These are phyloP conservation scores for Pogonognathellus flavescens DNA, from an alignment of 1,140 invertebrate species.

Conservation along the genomic window DNA sequence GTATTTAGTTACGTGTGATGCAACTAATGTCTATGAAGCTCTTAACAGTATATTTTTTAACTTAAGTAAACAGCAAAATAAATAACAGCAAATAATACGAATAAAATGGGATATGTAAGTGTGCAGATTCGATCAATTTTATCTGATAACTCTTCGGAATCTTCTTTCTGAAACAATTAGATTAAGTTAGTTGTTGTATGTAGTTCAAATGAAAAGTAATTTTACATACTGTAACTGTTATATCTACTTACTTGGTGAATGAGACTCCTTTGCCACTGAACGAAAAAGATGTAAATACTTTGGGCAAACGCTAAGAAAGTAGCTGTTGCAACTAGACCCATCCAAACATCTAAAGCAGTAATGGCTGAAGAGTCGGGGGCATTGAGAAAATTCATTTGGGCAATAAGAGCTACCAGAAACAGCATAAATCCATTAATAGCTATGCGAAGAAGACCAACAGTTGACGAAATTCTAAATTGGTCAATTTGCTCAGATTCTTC, in stretches of 20 bases:
- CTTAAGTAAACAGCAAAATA: slow-evolving; percentile 57
- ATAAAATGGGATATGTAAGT: slow-evolving; percentile 42
- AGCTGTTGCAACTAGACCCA: background rate
- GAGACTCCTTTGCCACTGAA: background rate
- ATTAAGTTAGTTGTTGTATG: background rate
- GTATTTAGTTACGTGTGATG: background rate
- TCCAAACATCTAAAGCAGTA: slow-evolving; percentile 61
- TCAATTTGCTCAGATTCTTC: background rate
- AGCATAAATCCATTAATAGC: slow-evolving; percentile 57
- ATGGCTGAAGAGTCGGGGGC: slow-evolving; percentile 51
- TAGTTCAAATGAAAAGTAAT: background rate
- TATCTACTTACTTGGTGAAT: slow-evolving; percentile 11
- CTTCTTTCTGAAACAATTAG: slow-evolving; percentile 7
- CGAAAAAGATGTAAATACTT: slow-evolving; percentile 31
- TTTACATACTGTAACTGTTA: background rate
- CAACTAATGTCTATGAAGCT: too few species aligned
- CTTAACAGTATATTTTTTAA: background rate
- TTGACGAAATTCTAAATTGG: background rate
- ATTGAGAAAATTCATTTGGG: slow-evolving; percentile 52
- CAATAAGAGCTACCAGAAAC: slow-evolving; percentile 29
- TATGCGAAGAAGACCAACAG: slow-evolving; percentile 14
- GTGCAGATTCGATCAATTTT: slow-evolving; percentile 41
- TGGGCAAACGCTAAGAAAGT: slow-evolving; percentile 47
- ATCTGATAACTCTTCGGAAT: slow-evolving; percentile 4
- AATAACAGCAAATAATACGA: slow-evolving; percentile 52